A percentile compares a stretch with the other conserved stretches of the same genome.
phyloP scores from a whole-genome alignment of 2,888 invertebrate genomes.

The Nipponacmea schrenckii region DNA sequence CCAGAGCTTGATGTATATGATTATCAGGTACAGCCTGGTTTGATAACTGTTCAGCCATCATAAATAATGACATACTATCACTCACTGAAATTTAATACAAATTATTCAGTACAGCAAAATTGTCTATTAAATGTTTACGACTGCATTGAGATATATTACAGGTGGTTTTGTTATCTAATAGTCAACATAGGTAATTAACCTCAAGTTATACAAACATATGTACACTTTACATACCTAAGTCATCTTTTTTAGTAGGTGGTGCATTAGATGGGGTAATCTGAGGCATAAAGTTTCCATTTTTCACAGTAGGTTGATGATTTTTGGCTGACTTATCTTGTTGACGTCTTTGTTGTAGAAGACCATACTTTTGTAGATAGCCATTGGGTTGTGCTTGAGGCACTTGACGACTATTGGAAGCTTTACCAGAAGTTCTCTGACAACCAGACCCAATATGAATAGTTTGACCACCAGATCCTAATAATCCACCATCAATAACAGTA shows the following conservation, averaged over 20 bases:
- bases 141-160: no score
- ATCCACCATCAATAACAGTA: constrained; percentile 58
- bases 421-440: constrained; percentile 21
- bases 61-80: constrained; percentile 62
- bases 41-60: constrained; percentile 56
- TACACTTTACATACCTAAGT: background rate
- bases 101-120: no score
- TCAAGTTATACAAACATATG: no score
- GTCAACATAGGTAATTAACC: no score
- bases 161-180: no score
- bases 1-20: constrained; percentile 54
- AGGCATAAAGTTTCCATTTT: background rate
- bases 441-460: constrained; percentile 15
- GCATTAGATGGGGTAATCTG: background rate
- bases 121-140: no score
- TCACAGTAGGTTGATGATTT: background rate
- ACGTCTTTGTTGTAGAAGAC: constrained; percentile 47
- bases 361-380: constrained; percentile 41
- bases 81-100: constrained; percentile 40
- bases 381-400: constrained; percentile 10
- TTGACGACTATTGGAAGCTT: constrained; percentile 2
- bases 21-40: constrained; percentile 56
- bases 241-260: constrained; percentile 1
- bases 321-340: constrained; percentile 29
- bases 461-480: constrained; percentile 35